Evolutionary conservation across 2,113 vertebrate species (phyloP).

Genomic region (Nesoenas mayeri): DNA sequence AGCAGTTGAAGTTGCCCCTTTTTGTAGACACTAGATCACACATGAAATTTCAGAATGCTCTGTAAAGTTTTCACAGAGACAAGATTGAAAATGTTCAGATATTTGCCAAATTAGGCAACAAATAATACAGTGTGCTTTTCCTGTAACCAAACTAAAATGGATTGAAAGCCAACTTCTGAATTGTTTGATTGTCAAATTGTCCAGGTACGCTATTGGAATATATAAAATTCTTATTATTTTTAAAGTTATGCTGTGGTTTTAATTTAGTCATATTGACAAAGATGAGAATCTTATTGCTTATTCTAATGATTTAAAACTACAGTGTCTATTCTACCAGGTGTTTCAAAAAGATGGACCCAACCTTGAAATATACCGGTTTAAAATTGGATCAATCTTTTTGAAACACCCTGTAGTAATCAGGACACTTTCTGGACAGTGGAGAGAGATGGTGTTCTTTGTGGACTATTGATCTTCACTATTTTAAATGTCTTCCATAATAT

Average conservation of each 20-base stretch:
- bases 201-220: not conserved
- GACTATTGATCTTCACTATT: not conserved
- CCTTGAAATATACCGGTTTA: no score
- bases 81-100: not conserved
- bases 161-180: not conserved
- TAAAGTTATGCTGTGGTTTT: not conserved
- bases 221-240: not conserved
- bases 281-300: not conserved
- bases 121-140: not conserved
- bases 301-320: not conserved
- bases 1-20: not conserved
- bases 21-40: not conserved
- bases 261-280: not conserved
- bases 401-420: not conserved
- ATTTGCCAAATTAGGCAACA: not conserved
- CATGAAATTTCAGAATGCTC: not conserved
- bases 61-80: not conserved
- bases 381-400: no score
- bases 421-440: not conserved
- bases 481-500: not conserved
- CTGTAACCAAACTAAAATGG: not conserved
- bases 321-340: not conserved
- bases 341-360: no score
- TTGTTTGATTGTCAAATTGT: not conserved
- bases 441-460: not conserved